Evolutionary conservation across 2,797 vertebrate species (phyloP).

Genomic region (Cuculus canorus): DNA sequence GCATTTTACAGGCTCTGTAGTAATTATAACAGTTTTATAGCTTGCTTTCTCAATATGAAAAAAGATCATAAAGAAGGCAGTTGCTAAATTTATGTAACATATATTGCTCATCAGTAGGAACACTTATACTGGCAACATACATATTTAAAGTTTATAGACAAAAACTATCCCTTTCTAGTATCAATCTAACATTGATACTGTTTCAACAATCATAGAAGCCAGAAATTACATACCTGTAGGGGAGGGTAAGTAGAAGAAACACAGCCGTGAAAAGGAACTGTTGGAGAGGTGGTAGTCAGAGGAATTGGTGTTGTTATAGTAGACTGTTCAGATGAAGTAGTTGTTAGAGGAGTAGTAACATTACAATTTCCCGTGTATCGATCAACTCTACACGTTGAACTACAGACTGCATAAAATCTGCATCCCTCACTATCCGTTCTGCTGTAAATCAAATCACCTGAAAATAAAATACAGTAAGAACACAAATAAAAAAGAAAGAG

Average conservation of each 20-base stretch:
- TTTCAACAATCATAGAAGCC: rapidly evolving
- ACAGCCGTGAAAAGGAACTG: neutral
- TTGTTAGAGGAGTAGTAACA: neutral
- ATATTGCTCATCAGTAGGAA: rapidly evolving
- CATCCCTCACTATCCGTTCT: constrained; percentile 71
- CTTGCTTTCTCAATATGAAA: neutral
- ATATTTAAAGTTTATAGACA: rapidly evolving
- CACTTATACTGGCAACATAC: rapidly evolving
- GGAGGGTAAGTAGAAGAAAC: constrained; percentile 69
- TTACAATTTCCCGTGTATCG: constrained; percentile 24
- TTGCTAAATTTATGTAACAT: rapidly evolving
- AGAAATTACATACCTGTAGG: constrained; percentile 67
- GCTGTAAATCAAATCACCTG: constrained; percentile 79
- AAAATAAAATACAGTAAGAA: rapidly evolving
- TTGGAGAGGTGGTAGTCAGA: neutral
- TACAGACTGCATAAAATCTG: constrained; percentile 78
- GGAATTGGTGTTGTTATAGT: neutral
- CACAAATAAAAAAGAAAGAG: rapidly evolving
- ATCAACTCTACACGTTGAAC: constrained; percentile 66
- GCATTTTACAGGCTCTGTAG: neutral
- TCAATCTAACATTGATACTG: rapidly evolving
- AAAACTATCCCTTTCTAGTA: rapidly evolving
- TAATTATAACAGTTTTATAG: neutral
- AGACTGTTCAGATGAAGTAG: neutral
- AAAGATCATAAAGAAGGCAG: neutral